Evolutionary conservation across 2,797 vertebrate genomes (phyloP).

Genomic region (Xerus rutilus): DNA sequence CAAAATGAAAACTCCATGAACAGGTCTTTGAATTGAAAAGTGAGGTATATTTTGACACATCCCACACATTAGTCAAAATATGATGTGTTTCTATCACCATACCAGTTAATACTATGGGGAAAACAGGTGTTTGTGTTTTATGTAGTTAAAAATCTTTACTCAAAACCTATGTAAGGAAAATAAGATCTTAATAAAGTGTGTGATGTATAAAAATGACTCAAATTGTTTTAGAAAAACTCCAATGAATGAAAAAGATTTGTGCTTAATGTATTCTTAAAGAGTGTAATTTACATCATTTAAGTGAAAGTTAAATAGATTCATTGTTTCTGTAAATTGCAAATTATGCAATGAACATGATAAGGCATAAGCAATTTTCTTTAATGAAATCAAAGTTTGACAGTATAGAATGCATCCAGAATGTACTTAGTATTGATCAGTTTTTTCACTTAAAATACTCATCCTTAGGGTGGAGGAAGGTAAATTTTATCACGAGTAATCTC

Average conservation of each 20-base stretch:
- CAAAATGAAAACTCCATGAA: slow-evolving; percentile 1
- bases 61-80: neutral
- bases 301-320: slow-evolving; percentile 60
- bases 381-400: slow-evolving; percentile 55
- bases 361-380: slow-evolving; percentile 53
- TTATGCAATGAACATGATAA: slow-evolving; percentile 57
- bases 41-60: neutral
- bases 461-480: neutral
- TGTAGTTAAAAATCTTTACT: slow-evolving; percentile 51
- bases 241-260: slow-evolving; percentile 42
- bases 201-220: slow-evolving; percentile 39
- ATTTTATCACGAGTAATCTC: neutral
- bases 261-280: slow-evolving; percentile 48
- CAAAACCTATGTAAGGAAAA: slow-evolving; percentile 7
- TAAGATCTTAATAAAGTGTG: neutral
- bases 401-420: slow-evolving; percentile 23
- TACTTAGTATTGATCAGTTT: slow-evolving; percentile 46
- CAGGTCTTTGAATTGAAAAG: neutral
- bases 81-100: neutral
- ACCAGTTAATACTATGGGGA: neutral
- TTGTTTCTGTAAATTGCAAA: slow-evolving; percentile 62
- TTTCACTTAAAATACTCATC: slow-evolving; percentile 42
- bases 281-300: slow-evolving; percentile 65
- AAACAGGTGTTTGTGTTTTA: slow-evolving; percentile 39
- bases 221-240: neutral